Percentiles rank a stretch among this genome's conserved stretches.
Evolutionary conservation across 2,888 invertebrate genomes (phyloP).

Genomic region (Chrysomela aeneicollis): DNA sequence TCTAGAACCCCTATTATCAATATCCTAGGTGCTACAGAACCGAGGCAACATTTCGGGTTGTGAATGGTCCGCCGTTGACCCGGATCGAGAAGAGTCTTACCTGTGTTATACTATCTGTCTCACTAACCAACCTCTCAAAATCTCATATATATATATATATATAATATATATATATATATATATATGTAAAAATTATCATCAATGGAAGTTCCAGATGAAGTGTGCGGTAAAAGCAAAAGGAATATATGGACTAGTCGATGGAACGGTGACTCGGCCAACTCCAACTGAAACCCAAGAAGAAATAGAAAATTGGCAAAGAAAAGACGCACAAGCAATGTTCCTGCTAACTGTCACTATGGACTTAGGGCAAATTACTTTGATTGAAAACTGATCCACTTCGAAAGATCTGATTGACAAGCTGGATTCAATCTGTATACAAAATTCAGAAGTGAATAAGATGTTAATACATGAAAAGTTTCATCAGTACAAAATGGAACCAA

Average conservation of each 20-base stretch:
- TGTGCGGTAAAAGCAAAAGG: not conserved
- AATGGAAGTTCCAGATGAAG: constrained; percentile 8
- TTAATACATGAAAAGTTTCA: too few relatives aligned
- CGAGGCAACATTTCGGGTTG: too few relatives aligned
- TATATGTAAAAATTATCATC: not conserved
- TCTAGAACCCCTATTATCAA: too few relatives aligned
- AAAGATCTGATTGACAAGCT: constrained; percentile 42
- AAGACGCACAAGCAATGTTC: constrained; percentile 8
- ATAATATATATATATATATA: too few relatives aligned
- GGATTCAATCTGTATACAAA: constrained; percentile 38
- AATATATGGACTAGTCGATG: not conserved
- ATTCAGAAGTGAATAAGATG: constrained; percentile 44
- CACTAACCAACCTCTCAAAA: too few relatives aligned
- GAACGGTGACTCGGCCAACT: not conserved
- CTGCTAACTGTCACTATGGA: constrained; percentile 11
- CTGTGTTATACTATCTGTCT: too few relatives aligned
- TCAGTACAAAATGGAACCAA: constrained; percentile 42
- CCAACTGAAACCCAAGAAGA: not conserved
- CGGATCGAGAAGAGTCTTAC: too few relatives aligned
- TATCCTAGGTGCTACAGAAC: too few relatives aligned
- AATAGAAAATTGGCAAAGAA: not conserved
- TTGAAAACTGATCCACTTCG: constrained; percentile 43
- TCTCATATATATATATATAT: too few relatives aligned
- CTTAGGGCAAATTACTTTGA: constrained; percentile 38
- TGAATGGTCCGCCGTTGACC: too few relatives aligned